A percentile compares a stretch with the other conserved stretches of the same genome.
Evolutionary conservation across 2,797 vertebrate species (phyloP).

Genomic region (Platyrinchus mystaceus): DNA sequence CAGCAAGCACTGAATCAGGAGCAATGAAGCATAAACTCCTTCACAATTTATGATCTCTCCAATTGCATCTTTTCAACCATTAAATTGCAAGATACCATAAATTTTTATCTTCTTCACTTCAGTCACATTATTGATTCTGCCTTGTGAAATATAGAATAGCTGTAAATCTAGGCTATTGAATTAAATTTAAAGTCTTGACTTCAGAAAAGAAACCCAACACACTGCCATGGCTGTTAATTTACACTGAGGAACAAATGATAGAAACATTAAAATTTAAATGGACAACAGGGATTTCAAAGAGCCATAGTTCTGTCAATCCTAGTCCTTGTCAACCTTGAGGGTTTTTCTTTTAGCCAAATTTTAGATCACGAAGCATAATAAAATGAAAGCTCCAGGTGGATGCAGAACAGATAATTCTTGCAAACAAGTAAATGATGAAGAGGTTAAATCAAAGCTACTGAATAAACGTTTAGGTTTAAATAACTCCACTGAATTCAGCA

Average conservation of each 20-base stretch:
- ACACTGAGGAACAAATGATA: constrained; percentile 99
- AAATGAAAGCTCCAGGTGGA: constrained; percentile 32
- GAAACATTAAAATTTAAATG: constrained; percentile 96
- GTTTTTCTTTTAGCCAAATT: constrained; percentile 73
- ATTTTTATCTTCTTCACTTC: constrained; percentile 99
- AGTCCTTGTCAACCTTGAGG: constrained; percentile 93
- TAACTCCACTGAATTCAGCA: background rate
- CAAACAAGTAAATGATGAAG: constrained; percentile 20
- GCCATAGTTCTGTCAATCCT: constrained; percentile 82
- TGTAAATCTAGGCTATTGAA: constrained; percentile 98
- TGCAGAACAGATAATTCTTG: background rate
- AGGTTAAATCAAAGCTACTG: constrained; percentile 2
- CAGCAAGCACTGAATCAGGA: constrained; percentile 99
- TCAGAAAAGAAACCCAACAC: constrained; percentile 94
- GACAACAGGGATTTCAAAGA: constrained; percentile 91
- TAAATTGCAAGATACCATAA: constrained; percentile 99
- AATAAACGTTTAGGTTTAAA: background rate
- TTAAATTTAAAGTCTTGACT: constrained; percentile 97
- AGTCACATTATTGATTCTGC: constrained; percentile 99
- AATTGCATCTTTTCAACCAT: constrained; percentile 99
- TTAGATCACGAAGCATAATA: constrained; percentile 54
- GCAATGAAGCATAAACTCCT: constrained; percentile 99
- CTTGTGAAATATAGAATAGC: constrained; percentile 98
- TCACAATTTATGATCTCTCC: constrained; percentile 99
- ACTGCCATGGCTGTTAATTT: constrained; percentile 94